These are phyloP conservation scores for Stenolophus ochropezus DNA, from an alignment of 2,888 invertebrate species.

Conservation along the genomic window DNA sequence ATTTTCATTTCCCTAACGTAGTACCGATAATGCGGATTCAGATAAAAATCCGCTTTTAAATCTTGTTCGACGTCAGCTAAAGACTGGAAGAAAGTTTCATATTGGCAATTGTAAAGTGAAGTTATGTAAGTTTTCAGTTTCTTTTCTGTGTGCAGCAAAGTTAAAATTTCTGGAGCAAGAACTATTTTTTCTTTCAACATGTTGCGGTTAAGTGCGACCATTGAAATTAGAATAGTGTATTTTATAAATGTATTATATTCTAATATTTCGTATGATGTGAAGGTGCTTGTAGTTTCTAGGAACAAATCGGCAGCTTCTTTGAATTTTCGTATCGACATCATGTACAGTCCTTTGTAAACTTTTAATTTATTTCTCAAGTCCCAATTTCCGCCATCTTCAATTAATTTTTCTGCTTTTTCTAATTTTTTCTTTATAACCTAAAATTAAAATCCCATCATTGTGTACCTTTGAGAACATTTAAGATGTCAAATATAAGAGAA, in stretches of 20 bases:
- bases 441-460: too few species aligned
- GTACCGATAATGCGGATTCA: conserved; percentile 80
- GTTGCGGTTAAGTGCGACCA: conserved; percentile 70
- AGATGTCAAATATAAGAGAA: too few species aligned
- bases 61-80: conserved; percentile 71
- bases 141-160: conserved; percentile 83
- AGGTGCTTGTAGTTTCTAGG: conserved; percentile 83
- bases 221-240: conserved; percentile 71
- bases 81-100: conserved; percentile 79
- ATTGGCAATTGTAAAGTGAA: conserved; percentile 82
- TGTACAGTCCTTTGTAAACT: conserved; percentile 81
- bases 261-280: conserved; percentile 84
- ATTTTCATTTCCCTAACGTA: conserved; percentile 84
- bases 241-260: conserved; percentile 77
- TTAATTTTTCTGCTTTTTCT: conserved; percentile 68
- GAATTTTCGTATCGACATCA: conserved; percentile 81
- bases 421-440: conserved; percentile 67
- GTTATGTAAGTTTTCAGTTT: conserved; percentile 79
- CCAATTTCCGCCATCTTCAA: conserved; percentile 79
- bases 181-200: conserved; percentile 71
- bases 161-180: conserved; percentile 82
- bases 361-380: conserved; percentile 82
- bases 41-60: conserved; percentile 79
- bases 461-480: too few species aligned
- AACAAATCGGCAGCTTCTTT: conserved; percentile 79